Evolutionary conservation across 1,140 invertebrate genomes (phyloP).

Genomic region (Pogonomyrmex barbatus): DNA sequence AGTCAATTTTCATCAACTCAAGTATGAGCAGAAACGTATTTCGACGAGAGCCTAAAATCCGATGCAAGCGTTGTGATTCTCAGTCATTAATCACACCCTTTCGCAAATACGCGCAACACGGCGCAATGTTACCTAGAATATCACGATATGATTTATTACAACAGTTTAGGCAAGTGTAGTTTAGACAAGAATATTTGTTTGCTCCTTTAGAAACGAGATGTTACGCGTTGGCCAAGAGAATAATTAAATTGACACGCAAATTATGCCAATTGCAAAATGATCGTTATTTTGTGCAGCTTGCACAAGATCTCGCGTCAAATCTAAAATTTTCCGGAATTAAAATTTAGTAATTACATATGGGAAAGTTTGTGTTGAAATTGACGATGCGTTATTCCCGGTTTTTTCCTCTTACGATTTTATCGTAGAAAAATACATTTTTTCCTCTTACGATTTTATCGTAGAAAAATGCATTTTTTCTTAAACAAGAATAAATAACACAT

Average conservation of each 20-base stretch:
- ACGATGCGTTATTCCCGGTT: not conserved
- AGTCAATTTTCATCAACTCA: slow-evolving; percentile 35
- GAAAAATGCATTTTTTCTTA: not conserved
- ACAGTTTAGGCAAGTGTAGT: not conserved
- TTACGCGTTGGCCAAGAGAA: not conserved
- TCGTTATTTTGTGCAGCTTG: not conserved
- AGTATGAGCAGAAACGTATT: slow-evolving; percentile 1
- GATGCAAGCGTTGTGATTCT: not conserved
- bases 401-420: slow-evolving; percentile 8
- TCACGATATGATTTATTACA: slow-evolving; percentile 31
- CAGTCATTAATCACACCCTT: slow-evolving; percentile 34
- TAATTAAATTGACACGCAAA: slow-evolving; percentile 4
- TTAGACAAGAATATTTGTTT: not conserved
- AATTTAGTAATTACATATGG: not conserved
- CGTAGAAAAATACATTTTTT: not conserved
- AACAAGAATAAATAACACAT: not conserved
- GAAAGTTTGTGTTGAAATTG: not conserved
- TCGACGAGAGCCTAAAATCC: not conserved
- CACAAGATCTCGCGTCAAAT: not conserved
- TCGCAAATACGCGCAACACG: slow-evolving; percentile 28
- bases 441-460: not conserved
- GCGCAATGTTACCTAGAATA: not conserved
- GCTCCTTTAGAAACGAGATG: not conserved
- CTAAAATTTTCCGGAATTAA: slow-evolving; percentile 13
- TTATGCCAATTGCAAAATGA: not conserved